Evolutionary conservation across 2,888 invertebrate species (phyloP), one percentile per base, ranked within the genome.

Genomic region (Drosophila planitibia): DNA sequence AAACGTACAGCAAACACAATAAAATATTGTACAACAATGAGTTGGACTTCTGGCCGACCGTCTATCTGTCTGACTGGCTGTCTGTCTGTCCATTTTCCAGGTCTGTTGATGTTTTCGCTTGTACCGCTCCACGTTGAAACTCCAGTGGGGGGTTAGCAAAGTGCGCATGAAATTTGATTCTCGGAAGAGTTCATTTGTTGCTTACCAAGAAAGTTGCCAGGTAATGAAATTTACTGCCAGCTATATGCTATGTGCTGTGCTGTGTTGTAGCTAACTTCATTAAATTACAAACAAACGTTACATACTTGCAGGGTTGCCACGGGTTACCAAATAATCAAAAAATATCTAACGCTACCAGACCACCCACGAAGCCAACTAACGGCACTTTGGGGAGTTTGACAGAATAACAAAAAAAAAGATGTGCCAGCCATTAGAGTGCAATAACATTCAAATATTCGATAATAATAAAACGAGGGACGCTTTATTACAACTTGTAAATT

Each of bases 141-240:
- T 65, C 59, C 71, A 55, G 62, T 60, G 66, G 71, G 74, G 70
- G 76, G 80, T 80, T 78, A 82, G 53, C 85, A 78, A 74, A 85
- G 74, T 74, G 81, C 83, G 76, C 84, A 85, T 85, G 89, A 87
- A 89, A 87, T 87, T 84, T 89, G 87, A 89, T 87, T 87, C 89
- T 89, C 72, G 87, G 89, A 86, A 87, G 84, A 89, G 84, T 83
- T 87, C 76, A 82, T 87, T 88, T 87, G 76, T 77, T 68, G 84
- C 62, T 74, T 71, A 74, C 72, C 73, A 62, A 69, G 74, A 81
- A 81, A 79, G 77, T 76, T 83, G 81, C 77, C 74, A 74, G 74
- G 80, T 76, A 80, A 74, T 80, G 82, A 79, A 86, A 82, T 71
- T 79, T 81, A 82, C 79, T 74, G 71, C 74, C 68, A 66, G 65